These are phyloP conservation scores for Temnopleurus reevesii DNA, from an alignment of 53 echinoderm and acorn worm genomes.

Conservation along the genomic window DNA sequence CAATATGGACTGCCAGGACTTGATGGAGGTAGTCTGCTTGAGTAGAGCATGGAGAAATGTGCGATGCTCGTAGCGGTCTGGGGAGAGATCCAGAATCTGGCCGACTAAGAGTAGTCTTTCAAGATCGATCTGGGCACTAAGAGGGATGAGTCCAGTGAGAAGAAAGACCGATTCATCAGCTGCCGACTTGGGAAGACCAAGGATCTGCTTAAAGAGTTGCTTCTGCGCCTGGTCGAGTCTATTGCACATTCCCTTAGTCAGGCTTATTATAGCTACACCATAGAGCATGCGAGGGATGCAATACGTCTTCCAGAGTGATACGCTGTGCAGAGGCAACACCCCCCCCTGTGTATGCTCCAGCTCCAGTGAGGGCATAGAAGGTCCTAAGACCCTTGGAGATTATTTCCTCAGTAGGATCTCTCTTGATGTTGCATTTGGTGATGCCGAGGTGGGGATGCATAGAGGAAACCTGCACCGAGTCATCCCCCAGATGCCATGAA, in stretches of 20 bases:
- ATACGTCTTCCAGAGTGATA: not conserved
- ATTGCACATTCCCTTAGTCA: not conserved
- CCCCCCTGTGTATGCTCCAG: not conserved
- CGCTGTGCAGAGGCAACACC: not conserved
- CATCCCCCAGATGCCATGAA: not conserved
- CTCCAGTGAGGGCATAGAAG: not conserved
- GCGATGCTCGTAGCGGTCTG: not conserved
- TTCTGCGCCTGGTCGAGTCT: not conserved
- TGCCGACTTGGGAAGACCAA: not conserved
- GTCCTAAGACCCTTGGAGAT: not conserved
- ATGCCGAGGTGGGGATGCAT: conserved; percentile 1
- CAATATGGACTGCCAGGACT: not conserved
- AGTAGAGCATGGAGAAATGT: not conserved
- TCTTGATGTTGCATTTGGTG: not conserved
- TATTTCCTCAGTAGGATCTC: not conserved
- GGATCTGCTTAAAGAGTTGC: not conserved
- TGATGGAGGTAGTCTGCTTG: not conserved
- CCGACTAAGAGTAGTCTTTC: not conserved
- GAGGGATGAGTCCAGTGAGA: not conserved
- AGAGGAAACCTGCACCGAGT: not conserved
- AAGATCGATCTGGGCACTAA: not conserved
- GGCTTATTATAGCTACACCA: not conserved
- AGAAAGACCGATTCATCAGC: conserved; percentile 3
- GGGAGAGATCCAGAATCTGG: not conserved
- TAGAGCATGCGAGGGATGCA: conserved; percentile 21